A percentile compares a stretch with the other conserved stretches of the same genome.
These are phyloP conservation scores for Onychomys arenicola DNA, from an alignment of 2,797 vertebrate species.

Conservation along the genomic window DNA sequence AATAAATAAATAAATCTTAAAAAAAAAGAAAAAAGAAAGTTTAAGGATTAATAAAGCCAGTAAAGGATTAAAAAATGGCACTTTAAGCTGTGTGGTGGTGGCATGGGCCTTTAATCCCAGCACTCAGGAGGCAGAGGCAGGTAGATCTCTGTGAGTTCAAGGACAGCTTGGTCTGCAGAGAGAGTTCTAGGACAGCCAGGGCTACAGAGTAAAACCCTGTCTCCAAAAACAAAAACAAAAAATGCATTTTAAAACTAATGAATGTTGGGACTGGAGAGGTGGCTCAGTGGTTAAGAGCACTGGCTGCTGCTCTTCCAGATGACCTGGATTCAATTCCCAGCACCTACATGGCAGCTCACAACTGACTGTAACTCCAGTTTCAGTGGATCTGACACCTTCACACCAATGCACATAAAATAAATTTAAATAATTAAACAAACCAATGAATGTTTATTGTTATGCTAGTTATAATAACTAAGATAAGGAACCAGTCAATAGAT, in stretches of 20 bases:
- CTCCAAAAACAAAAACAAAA: neutral
- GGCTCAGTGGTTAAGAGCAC: too few species aligned
- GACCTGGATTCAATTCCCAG: too few species aligned
- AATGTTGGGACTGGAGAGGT: too few species aligned
- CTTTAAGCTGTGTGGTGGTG: neutral
- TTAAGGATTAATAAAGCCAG: conserved; percentile 2
- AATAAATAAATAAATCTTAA: too few species aligned
- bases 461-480: neutral
- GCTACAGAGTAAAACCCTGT: neutral
- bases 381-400: too few species aligned
- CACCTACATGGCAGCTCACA: too few species aligned
- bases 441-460: neutral
- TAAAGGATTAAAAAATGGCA: neutral
- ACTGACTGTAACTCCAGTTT: too few species aligned
- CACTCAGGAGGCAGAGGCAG: neutral
- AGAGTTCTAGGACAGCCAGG: neutral
- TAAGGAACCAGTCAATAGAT: neutral
- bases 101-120: neutral
- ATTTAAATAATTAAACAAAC: neutral
- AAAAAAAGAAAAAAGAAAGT: neutral
- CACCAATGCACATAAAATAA: too few species aligned
- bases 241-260: neutral
- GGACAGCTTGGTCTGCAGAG: neutral
- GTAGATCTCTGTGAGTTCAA: neutral
- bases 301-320: too few species aligned